Conservation (phyloP, 1,140 invertebrate species). For the Chrysomallon squamiferum region DNA sequence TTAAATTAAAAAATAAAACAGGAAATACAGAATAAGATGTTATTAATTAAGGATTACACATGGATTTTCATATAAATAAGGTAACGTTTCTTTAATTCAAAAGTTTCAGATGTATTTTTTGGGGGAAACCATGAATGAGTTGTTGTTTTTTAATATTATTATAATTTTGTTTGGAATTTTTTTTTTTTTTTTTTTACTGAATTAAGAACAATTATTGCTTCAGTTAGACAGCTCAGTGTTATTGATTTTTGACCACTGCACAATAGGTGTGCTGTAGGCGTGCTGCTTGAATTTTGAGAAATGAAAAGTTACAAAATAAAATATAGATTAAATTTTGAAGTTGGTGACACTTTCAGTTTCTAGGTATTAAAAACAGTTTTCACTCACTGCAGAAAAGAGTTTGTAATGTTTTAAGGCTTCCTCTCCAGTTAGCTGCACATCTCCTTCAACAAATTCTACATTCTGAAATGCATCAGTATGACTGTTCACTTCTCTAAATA, state of each 20-base stretch:
- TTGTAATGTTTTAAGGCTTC: conserved; percentile 34
- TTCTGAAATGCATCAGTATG: background rate
- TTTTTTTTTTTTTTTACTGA: no score
- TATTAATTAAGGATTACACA: background rate
- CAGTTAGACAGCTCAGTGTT: no score
- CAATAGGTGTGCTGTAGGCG: no score
- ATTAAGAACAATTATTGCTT: no score
- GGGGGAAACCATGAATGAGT: background rate
- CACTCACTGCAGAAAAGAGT: conserved; percentile 23
- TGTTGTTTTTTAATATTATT: background rate
- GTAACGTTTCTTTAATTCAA: background rate
- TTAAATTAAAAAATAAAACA: background rate
- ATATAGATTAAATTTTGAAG: no score
- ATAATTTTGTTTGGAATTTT: no score
- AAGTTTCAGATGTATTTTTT: background rate
- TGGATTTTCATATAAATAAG: background rate
- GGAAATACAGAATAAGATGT: background rate
- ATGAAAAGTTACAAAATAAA: no score
- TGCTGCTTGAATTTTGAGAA: no score
- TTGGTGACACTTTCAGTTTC: no score
- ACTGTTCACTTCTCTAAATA: background rate
- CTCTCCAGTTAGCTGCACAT: conserved; percentile 6
- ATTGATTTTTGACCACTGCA: no score
- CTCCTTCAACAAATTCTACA: background rate
- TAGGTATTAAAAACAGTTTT: no score